These are phyloP conservation scores for Halictus rubicundus DNA, from an alignment of 1,140 invertebrate species.

Conservation along the genomic window DNA sequence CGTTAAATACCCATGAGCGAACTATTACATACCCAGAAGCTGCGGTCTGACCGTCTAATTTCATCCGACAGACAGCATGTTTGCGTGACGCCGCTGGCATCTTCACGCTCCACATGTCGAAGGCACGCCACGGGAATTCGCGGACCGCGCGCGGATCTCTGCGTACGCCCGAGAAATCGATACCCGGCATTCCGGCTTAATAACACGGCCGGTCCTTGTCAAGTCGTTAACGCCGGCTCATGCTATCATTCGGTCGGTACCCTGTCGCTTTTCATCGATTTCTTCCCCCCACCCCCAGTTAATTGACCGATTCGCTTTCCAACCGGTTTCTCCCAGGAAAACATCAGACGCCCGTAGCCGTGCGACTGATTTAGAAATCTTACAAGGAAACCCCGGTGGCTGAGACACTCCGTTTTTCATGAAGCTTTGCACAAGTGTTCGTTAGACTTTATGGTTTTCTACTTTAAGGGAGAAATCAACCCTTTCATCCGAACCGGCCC, in stretches of 20 bases:
- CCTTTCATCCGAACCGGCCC: no score
- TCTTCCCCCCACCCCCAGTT: no score
- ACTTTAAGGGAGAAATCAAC: no score
- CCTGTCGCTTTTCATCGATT: no score
- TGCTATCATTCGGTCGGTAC: not conserved
- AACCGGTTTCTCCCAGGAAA: no score
- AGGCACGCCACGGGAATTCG: slow-evolving; percentile 61
- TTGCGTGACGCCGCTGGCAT: slow-evolving; percentile 67
- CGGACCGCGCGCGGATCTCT: slow-evolving; percentile 38
- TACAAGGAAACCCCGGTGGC: no score
- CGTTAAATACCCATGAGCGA: slow-evolving; percentile 30
- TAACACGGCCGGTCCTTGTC: slow-evolving; percentile 21
- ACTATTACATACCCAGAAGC: slow-evolving; percentile 7
- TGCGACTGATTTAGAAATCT: no score
- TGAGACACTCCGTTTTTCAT: no score
- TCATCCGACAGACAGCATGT: slow-evolving; percentile 51
- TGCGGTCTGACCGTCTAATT: slow-evolving; percentile 54
- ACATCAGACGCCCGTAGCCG: no score
- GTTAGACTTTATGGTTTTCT: no score
- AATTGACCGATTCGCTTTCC: no score
- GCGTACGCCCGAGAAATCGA: slow-evolving; percentile 45
- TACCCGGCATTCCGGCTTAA: slow-evolving; percentile 53
- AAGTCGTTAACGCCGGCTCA: slow-evolving; percentile 30
- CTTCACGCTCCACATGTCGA: slow-evolving; percentile 64
- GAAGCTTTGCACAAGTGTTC: no score